These are phyloP conservation scores for Papilio polytes DNA, from an alignment of 1,140 invertebrate genomes.

Conservation along the genomic window DNA sequence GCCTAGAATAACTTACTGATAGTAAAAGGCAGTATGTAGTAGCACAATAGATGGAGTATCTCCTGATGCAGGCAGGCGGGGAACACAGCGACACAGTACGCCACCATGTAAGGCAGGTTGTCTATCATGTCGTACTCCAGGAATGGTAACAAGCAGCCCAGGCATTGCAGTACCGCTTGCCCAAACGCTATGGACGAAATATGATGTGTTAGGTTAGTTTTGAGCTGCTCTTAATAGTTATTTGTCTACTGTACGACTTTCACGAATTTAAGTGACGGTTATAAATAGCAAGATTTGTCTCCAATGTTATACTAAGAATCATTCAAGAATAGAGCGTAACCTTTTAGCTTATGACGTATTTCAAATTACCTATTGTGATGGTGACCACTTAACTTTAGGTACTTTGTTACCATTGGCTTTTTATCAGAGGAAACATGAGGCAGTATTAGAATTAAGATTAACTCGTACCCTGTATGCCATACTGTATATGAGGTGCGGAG, in stretches of 20 bases:
- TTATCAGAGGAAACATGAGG: not conserved
- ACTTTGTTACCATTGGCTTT: not conserved
- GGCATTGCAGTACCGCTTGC: slow-evolving; percentile 94
- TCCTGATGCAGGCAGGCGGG: slow-evolving; percentile 96
- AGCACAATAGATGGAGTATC: slow-evolving; percentile 97
- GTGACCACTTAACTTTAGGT: too few relatives aligned
- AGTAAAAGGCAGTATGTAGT: slow-evolving; percentile 98
- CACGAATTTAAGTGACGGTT: too few relatives aligned
- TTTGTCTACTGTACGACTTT: too few relatives aligned
- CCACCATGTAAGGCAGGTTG: slow-evolving; percentile 96
- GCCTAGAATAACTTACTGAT: slow-evolving; percentile 89
- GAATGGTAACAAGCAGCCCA: slow-evolving; percentile 97
- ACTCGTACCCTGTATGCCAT: slow-evolving; percentile 90
- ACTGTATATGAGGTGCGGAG: slow-evolving; percentile 92
- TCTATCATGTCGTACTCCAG: slow-evolving; percentile 98
- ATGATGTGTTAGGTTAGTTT: not conserved
- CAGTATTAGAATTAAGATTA: not conserved
- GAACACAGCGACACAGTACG: slow-evolving; percentile 96
- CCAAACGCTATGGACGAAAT: slow-evolving; percentile 90
- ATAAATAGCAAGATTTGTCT: too few relatives aligned
- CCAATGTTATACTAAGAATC: too few relatives aligned
- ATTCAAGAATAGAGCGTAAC: too few relatives aligned
- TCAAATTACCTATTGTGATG: too few relatives aligned
- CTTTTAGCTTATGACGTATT: too few relatives aligned
- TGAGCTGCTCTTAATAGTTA: too few relatives aligned